Percentiles rank a stretch among this genome's conserved stretches.
Evolutionary conservation across 2,888 invertebrate genomes (phyloP).

Genomic region (Cotesia congregata): DNA sequence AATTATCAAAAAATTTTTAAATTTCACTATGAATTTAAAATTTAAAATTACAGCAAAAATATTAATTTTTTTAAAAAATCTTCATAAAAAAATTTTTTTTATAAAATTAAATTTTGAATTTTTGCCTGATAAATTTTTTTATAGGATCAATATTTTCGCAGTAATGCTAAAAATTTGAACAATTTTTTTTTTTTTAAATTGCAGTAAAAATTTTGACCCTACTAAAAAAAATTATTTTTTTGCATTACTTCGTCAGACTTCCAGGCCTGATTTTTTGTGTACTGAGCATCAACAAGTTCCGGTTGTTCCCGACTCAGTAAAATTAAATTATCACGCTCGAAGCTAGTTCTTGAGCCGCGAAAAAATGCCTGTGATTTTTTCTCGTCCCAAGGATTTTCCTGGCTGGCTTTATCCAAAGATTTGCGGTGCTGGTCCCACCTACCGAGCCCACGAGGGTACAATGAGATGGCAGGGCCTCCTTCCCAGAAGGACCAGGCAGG

Average conservation of each 20-base stretch:
- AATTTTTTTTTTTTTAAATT: no score
- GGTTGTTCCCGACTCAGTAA: slow-evolving; percentile 83
- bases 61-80: no score
- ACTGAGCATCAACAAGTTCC: slow-evolving; percentile 89
- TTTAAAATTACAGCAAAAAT: no score
- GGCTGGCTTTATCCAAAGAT: slow-evolving; percentile 78
- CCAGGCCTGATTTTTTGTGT: slow-evolving; percentile 99
- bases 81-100: no score
- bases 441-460: slow-evolving; percentile 94
- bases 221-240: no score
- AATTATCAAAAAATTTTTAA: no score
- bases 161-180: no score
- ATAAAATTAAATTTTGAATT: no score
- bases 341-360: slow-evolving; percentile 93
- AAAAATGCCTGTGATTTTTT: slow-evolving; percentile 86
- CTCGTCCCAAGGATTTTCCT: slow-evolving; percentile 81
- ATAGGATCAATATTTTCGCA: no score
- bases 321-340: slow-evolving; percentile 90
- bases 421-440: slow-evolving; percentile 90
- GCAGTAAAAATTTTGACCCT: no score
- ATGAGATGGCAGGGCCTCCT: slow-evolving; percentile 95
- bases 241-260: slow-evolving; percentile 83
- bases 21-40: no score
- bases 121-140: no score
- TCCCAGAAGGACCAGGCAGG: slow-evolving; percentile 99